Conservation (phyloP, 2,888 invertebrate genomes). For the Sinhomidia bicolor region DNA sequence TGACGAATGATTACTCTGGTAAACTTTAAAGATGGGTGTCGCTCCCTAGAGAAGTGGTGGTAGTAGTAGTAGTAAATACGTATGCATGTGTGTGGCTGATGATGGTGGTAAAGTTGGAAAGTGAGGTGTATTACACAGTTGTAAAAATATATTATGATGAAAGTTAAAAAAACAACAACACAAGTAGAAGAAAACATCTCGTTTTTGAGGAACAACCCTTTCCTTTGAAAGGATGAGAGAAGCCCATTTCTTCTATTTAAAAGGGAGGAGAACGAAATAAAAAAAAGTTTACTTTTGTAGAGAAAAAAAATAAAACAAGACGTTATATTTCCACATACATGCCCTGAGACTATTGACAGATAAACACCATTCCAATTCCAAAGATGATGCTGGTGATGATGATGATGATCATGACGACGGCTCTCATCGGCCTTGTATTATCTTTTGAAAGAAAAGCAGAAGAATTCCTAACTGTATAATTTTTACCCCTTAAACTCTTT, state of each 20-base stretch:
- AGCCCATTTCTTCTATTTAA: constrained; percentile 18
- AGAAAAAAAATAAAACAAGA: background rate
- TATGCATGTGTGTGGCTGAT: constrained; percentile 57
- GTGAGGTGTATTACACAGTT: constrained; percentile 11
- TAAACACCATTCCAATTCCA: constrained; percentile 59
- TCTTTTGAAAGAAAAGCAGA: constrained; percentile 30
- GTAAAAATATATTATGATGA: constrained; percentile 31
- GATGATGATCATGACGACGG: too few relatives aligned
- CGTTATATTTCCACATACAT: constrained; percentile 43
- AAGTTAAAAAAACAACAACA: constrained; percentile 1
- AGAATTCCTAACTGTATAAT: constrained; percentile 72
- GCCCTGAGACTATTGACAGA: constrained; percentile 62
- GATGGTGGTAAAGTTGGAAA: background rate
- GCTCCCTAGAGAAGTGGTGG: background rate
- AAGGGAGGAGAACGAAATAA: constrained; percentile 37
- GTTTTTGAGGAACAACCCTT: constrained; percentile 41
- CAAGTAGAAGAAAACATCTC: background rate
- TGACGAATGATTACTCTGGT: constrained; percentile 54
- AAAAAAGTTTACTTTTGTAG: background rate
- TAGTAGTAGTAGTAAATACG: too few relatives aligned
- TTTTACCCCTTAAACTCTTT: constrained; percentile 35
- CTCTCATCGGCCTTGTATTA: constrained; percentile 32
- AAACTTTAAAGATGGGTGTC: constrained; percentile 54
- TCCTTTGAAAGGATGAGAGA: constrained; percentile 46
- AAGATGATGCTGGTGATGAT: background rate